phyloP scores from a whole-genome alignment of 2,797 vertebrate species.

The Bucorvus abyssinicus region DNA sequence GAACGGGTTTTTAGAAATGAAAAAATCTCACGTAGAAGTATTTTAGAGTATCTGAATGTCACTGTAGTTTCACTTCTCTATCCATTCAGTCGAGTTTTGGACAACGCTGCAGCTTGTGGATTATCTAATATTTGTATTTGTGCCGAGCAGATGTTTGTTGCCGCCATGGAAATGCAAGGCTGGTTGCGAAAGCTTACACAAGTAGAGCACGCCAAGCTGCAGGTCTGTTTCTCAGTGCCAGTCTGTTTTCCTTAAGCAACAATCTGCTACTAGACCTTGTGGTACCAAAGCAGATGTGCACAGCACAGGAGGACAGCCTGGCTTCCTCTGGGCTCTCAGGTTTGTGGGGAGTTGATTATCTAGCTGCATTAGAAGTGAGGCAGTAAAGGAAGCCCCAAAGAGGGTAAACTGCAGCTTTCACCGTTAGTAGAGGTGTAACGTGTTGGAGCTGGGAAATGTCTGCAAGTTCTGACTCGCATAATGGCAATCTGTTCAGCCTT shows the following conservation, averaged over 20 bases:
- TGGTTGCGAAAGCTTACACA: conserved; percentile 18
- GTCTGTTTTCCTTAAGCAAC: conserved; percentile 17
- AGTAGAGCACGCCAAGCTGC: background rate
- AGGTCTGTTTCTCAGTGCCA: conserved; percentile 6
- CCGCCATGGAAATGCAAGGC: background rate
- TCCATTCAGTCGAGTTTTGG: background rate
- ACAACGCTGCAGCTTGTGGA: background rate
- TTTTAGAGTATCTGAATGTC: background rate
- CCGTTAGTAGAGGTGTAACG: background rate
- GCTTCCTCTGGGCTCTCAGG: background rate
- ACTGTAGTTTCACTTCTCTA: background rate
- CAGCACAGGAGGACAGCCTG: background rate
- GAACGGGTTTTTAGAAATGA: background rate
- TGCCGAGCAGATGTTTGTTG: background rate
- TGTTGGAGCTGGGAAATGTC: background rate
- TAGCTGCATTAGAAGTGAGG: background rate
- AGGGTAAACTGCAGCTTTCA: background rate
- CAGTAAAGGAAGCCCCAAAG: background rate
- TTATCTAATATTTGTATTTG: background rate
- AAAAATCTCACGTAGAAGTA: background rate
- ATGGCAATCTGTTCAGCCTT: background rate
- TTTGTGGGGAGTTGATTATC: background rate
- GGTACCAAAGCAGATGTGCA: background rate
- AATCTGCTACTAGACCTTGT: background rate
- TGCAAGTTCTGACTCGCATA: background rate